Base-by-base conservation (phyloP, 2,888 invertebrate genomes). In the Conistra vaccinii region DNA sequence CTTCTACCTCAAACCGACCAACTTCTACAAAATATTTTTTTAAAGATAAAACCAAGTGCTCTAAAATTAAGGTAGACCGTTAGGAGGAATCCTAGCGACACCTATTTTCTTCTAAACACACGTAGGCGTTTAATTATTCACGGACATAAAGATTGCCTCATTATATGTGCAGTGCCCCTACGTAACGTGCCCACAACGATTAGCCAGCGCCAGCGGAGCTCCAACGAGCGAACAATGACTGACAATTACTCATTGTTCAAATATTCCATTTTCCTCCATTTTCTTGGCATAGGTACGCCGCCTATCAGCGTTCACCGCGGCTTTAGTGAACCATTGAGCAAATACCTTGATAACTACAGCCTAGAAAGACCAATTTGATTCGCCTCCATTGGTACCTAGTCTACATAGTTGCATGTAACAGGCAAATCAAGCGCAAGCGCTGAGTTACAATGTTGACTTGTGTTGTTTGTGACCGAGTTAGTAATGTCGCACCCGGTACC, bases 251-350 rank as follows among this genome's bases (percentile, higher is more conserved):
- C 81, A 80, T 73, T 78, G 79, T 79, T 67, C 23, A 80, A 78
- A 61, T 74, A 81, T 86, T 80, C 48, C 20, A 62, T 80, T 87
- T 85, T 87, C 76, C 77, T 78, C 45, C 29, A 68, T 78, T 81
- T 76, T 80, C 75, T 74, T 85, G 63, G 79, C 83, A 69, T 72
- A 26, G 35, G 35, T 45, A 72, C 60, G 70, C 39, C 26, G 39
- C 58, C 65, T 73, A 78, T 75, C 76, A 74, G 55, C 67, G 69
- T 71, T 53, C 48, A 62, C 6, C 32, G 48, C 45, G n/a, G n/a
- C 67, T 14, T n/a, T 61, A 66, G 29, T 35, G 42, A 71, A 69
- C 48, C 63, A 62, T 62, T 81, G 72, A 81, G 69, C 57, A 69
- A 68, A 20, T 55, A 53, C 51, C 20, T 73, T 26, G 85, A 81